Evolutionary conservation across 2,113 vertebrate genomes (phyloP).

Genomic region (Stictonetta naevosa): DNA sequence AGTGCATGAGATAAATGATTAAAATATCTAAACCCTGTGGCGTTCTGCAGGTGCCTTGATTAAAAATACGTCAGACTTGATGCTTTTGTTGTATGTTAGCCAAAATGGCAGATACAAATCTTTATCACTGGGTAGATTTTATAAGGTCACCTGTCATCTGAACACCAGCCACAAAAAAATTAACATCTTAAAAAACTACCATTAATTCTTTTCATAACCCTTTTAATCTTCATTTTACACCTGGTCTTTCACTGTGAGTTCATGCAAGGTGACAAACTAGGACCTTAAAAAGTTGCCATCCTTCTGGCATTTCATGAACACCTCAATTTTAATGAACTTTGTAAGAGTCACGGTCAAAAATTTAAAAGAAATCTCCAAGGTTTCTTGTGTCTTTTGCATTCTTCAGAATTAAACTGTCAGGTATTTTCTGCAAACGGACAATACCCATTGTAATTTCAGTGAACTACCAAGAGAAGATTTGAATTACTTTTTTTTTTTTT

Average conservation of each 20-base stretch:
- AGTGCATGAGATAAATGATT: not conserved
- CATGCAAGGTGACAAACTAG: conserved; percentile 37
- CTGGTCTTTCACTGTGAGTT: conserved; percentile 41
- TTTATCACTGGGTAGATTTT: not conserved
- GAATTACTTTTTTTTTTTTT: not conserved
- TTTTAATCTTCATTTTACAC: conserved; percentile 15
- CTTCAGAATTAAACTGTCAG: conserved; percentile 49
- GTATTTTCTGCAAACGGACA: conserved; percentile 46
- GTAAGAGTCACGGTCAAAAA: conserved; percentile 33
- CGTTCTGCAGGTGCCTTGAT: not conserved
- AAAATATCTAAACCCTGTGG: conserved; percentile 5
- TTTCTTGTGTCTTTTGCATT: conserved; percentile 24
- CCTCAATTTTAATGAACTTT: not conserved
- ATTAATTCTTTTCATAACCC: not conserved
- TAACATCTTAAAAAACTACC: not conserved
- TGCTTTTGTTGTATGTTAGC: not conserved
- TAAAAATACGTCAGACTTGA: conserved; percentile 11
- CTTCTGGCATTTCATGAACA: conserved; percentile 42
- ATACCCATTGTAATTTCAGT: conserved; percentile 15
- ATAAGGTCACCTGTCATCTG: conserved; percentile 11
- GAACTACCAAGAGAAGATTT: conserved; percentile 19
- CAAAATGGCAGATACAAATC: not conserved
- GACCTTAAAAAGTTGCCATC: conserved; percentile 54
- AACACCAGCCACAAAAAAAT: not conserved
- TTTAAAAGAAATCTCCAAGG: conserved; percentile 3